These are phyloP conservation scores for Drosophila repleta DNA, from an alignment of 1,140 invertebrate genomes.

Conservation along the genomic window DNA sequence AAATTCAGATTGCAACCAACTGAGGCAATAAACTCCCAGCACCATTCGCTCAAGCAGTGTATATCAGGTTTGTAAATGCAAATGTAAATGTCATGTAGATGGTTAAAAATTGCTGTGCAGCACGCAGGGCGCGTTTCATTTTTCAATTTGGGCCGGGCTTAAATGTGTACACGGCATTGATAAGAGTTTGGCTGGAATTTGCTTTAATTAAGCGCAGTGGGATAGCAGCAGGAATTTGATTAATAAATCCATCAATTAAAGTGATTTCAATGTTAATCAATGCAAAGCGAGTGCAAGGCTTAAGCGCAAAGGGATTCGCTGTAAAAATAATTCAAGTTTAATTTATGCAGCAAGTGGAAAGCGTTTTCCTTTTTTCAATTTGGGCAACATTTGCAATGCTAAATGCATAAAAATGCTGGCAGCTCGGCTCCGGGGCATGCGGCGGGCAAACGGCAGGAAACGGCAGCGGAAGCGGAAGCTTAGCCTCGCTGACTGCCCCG, in stretches of 20 bases:
- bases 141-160: conserved; percentile 37
- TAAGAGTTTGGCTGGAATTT: conserved; percentile 6
- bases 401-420: conserved; percentile 22
- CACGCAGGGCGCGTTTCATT: conserved; percentile 24
- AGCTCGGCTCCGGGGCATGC: conserved; percentile 2
- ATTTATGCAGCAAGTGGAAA: neutral
- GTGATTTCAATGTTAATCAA: conserved; percentile 54
- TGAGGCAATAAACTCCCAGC: too few relatives aligned
- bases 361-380: conserved; percentile 31
- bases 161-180: conserved; percentile 3
- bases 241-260: conserved; percentile 62
- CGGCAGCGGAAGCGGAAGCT: conserved; percentile 67
- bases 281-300: conserved; percentile 52
- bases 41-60: neutral
- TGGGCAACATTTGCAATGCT: conserved; percentile 74
- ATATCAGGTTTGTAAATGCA: conserved; percentile 8
- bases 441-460: conserved; percentile 51
- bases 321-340: neutral
- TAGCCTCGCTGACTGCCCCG: conserved; percentile 46
- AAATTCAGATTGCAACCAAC: neutral
- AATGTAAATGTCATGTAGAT: conserved; percentile 55
- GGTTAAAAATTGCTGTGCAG: conserved; percentile 32
- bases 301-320: neutral
- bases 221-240: conserved; percentile 16
- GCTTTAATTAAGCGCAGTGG: conserved; percentile 44